Percentiles rank a stretch among this genome's conserved stretches.
phyloP scores from a whole-genome alignment of 2,797 vertebrate species.

The Synaphobranchus kaupii region DNA sequence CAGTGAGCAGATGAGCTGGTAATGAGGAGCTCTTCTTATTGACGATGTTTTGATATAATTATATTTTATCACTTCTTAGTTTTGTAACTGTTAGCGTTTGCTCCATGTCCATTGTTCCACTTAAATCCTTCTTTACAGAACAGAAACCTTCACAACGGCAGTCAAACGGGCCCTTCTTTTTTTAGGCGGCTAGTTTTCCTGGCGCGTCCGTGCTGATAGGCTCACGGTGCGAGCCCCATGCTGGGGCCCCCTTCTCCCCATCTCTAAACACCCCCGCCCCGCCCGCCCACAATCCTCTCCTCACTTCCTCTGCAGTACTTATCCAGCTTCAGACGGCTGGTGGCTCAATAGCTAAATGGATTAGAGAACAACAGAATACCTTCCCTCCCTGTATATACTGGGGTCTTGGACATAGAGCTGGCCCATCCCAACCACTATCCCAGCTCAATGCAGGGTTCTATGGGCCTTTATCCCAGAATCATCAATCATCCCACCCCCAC shows the following conservation, averaged over 20 bases:
- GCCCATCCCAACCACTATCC: slow-evolving; percentile 89
- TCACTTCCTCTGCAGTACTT: slow-evolving; percentile 79
- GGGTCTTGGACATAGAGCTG: slow-evolving; percentile 86
- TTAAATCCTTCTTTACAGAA: not conserved
- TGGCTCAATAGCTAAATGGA: slow-evolving; percentile 91
- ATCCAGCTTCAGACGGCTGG: slow-evolving; percentile 86
- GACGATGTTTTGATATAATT: not conserved
- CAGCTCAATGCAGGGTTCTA: slow-evolving; percentile 90
- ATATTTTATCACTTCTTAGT: not conserved
- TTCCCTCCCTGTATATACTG: slow-evolving; percentile 82
- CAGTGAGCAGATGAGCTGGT: not conserved
- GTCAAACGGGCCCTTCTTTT: not conserved
- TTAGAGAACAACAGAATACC: slow-evolving; percentile 98
- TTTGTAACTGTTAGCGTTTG: not conserved
- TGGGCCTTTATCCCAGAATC: slow-evolving; percentile 95
- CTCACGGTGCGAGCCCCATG: slow-evolving; percentile 19
- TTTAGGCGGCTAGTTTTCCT: not conserved
- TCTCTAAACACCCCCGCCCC: slow-evolving; percentile 58
- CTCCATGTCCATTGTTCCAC: not conserved
- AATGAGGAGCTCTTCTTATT: not conserved
- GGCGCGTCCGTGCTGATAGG: not conserved
- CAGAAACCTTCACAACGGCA: not conserved
- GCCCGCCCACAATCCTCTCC: slow-evolving; percentile 77
- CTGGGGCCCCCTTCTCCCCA: slow-evolving; percentile 48
- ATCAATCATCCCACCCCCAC: slow-evolving; percentile 98